Evolutionary conservation across 2,888 invertebrate genomes (phyloP).

Genomic region (Tanytarsus gracilentus): DNA sequence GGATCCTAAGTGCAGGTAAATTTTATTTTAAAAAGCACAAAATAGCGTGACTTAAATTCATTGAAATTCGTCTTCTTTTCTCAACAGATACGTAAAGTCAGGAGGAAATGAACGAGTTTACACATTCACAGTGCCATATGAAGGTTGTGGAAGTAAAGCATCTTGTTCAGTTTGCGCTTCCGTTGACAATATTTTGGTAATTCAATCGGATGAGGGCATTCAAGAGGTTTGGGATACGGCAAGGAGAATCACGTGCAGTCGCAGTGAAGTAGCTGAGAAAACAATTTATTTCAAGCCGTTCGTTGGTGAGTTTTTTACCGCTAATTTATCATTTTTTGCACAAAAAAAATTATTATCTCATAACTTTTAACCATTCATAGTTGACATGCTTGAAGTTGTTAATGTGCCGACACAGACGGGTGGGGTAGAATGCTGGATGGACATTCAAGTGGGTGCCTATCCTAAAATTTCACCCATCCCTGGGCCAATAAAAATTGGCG

Average conservation of each 20-base stretch:
- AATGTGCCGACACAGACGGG: conserved; percentile 56
- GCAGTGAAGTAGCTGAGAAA: conserved; percentile 38
- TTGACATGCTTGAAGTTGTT: conserved; percentile 59
- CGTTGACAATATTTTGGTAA: conserved; percentile 56
- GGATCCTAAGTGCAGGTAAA: conserved; percentile 57
- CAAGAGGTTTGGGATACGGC: conserved; percentile 60
- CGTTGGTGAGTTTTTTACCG: conserved; percentile 40
- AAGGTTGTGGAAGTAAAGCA: conserved; percentile 54
- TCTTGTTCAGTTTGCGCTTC: conserved; percentile 54
- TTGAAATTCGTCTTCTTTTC: conserved; percentile 31
- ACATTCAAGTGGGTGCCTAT: conserved; percentile 59
- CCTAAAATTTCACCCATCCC: conserved; percentile 57
- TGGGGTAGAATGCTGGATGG: conserved; percentile 68
- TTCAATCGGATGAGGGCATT: conserved; percentile 57
- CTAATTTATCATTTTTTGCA: not conserved
- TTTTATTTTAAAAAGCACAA: not conserved
- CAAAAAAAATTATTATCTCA: conserved; percentile 32
- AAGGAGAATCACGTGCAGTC: conserved; percentile 49
- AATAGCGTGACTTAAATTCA: not conserved
- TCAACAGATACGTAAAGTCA: conserved; percentile 50
- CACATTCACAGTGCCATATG: conserved; percentile 55
- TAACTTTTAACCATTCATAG: not conserved
- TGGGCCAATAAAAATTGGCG: conserved; percentile 58
- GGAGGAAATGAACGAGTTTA: conserved; percentile 51
- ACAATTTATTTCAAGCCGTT: conserved; percentile 47